phyloP scores from a whole-genome alignment of 2,888 invertebrate species.

The Corythucha ciliata region DNA sequence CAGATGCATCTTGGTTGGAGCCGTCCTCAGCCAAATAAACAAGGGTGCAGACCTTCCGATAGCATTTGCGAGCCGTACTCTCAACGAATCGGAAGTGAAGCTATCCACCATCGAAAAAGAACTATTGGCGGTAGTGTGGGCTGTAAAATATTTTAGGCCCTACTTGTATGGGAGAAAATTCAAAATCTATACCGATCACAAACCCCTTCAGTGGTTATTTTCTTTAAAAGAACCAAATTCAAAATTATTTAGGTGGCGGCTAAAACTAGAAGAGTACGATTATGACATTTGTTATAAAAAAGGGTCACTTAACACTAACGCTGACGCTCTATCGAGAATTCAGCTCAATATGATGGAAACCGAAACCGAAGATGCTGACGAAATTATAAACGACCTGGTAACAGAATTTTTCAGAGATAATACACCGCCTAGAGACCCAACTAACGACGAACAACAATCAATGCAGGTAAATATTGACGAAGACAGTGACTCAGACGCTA shows the following conservation, averaged over 20 bases:
- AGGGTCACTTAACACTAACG: neutral
- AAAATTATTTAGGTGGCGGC: conserved; percentile 39
- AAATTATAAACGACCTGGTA: neutral
- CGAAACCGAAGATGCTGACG: neutral
- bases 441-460: too few species aligned
- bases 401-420: neutral
- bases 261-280: conserved; percentile 38
- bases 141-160: conserved; percentile 6
- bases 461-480: too few species aligned
- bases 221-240: conserved; percentile 28
- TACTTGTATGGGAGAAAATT: conserved; percentile 35
- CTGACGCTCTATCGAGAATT: conserved; percentile 17
- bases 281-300: conserved; percentile 23
- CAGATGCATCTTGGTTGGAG: too few species aligned
- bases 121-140: conserved; percentile 12
- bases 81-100: conserved; percentile 9
- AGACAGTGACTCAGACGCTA: too few species aligned
- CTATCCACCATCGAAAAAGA: conserved; percentile 16
- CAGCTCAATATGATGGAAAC: neutral
- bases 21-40: too few species aligned
- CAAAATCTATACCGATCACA: conserved; percentile 39
- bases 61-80: conserved; percentile 11
- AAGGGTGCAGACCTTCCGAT: conserved; percentile 16
- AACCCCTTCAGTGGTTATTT: conserved; percentile 14
- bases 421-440: too few species aligned